A percentile compares a stretch with the other conserved stretches of the same genome.
phyloP scores from a whole-genome alignment of 2,888 invertebrate species.

The Fragum whitleyi region DNA sequence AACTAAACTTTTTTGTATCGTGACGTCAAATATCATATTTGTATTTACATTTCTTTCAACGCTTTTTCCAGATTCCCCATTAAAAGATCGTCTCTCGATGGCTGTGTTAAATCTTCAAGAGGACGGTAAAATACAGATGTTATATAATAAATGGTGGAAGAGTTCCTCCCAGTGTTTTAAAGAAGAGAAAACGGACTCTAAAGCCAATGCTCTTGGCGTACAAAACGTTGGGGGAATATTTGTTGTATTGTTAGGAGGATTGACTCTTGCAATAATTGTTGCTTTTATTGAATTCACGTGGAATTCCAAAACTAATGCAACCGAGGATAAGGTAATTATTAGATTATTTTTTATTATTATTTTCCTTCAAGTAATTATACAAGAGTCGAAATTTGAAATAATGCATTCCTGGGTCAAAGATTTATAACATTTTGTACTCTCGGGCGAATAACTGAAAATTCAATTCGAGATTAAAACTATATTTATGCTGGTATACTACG shows the following conservation, averaged over 20 bases:
- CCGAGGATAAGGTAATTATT: conserved; percentile 77
- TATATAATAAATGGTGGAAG: conserved; percentile 98
- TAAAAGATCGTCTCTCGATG: conserved; percentile 98
- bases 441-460: too few relatives aligned
- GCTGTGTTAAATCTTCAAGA: conserved; percentile 98
- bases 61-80: conserved; percentile 94
- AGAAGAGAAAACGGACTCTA: conserved; percentile 91
- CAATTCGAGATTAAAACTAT: too few relatives aligned
- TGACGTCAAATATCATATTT: too few relatives aligned
- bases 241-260: conserved; percentile 96
- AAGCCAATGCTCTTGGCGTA: conserved; percentile 95
- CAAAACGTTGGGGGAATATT: conserved; percentile 97
- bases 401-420: too few relatives aligned
- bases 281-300: conserved; percentile 94
- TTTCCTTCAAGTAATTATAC: too few relatives aligned
- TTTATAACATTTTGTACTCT: too few relatives aligned
- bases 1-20: too few relatives aligned
- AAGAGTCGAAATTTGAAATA: not conserved
- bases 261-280: conserved; percentile 95
- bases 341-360: not conserved
- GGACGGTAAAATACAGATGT: conserved; percentile 93
- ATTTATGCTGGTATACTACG: too few relatives aligned
- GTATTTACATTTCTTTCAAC: too few relatives aligned
- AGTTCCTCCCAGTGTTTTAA: conserved; percentile 85
- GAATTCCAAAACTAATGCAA: conserved; percentile 82